These are phyloP conservation scores for Agelastica alni DNA, from an alignment of 2,888 invertebrate species.

Conservation along the genomic window DNA sequence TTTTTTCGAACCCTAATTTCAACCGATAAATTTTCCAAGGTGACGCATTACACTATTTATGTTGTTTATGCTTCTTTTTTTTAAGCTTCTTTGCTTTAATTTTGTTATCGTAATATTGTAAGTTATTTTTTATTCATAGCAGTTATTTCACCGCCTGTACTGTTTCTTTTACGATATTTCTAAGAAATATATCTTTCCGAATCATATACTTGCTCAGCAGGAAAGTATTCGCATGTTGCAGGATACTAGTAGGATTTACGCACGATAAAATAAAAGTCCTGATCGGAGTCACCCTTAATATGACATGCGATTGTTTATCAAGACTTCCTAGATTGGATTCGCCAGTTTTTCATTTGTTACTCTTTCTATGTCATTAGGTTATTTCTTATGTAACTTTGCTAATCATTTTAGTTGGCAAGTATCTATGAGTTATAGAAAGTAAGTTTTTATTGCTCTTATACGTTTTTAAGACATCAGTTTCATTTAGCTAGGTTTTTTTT, in stretches of 20 bases:
- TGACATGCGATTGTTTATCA: conserved; percentile 53
- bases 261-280: conserved; percentile 48
- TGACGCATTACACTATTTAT: too few relatives aligned
- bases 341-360: conserved; percentile 43
- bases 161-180: not conserved
- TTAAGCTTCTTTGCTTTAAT: too few relatives aligned
- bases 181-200: conserved; percentile 20
- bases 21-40: too few relatives aligned
- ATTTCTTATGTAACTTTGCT: conserved; percentile 24
- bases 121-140: too few relatives aligned
- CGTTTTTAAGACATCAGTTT: too few relatives aligned
- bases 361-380: conserved; percentile 37
- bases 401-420: conserved; percentile 12
- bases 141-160: too few relatives aligned
- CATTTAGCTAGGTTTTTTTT: too few relatives aligned
- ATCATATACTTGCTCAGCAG: conserved; percentile 12
- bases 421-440: not conserved
- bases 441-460: too few relatives aligned
- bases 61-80: too few relatives aligned
- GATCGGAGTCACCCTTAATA: conserved; percentile 50
- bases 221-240: conserved; percentile 12
- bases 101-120: too few relatives aligned
- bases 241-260: conserved; percentile 44
- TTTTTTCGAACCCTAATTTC: too few relatives aligned
- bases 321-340: conserved; percentile 48